A percentile compares a stretch with the other conserved stretches of the same genome.
Evolutionary conservation across 2,797 vertebrate species (phyloP).

Genomic region (Momotus momota): DNA sequence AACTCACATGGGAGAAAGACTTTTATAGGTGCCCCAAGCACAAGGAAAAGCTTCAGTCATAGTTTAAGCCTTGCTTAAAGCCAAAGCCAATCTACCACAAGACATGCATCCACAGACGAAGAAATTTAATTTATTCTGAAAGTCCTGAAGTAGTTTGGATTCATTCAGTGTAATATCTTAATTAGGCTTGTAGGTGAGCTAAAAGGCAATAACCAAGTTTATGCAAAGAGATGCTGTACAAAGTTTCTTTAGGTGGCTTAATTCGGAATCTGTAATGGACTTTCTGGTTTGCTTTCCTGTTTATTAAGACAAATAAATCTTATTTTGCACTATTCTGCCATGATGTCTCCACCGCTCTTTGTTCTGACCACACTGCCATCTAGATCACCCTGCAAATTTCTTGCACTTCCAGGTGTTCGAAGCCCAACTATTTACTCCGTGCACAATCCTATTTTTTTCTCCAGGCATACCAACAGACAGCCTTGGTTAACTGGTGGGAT

Average conservation of each 20-base stretch:
- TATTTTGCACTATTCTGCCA: not conserved
- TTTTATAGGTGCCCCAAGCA: not conserved
- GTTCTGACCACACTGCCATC: not conserved
- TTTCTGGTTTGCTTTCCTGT: not conserved
- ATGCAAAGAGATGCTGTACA: not conserved
- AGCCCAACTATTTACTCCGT: not conserved
- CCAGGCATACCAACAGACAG: not conserved
- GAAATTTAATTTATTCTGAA: not conserved
- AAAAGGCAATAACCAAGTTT: not conserved
- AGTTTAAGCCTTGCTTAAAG: conserved; percentile 22
- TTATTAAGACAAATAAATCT: not conserved
- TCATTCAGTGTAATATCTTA: not conserved
- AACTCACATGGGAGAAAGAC: not conserved
- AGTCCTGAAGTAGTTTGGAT: not conserved
- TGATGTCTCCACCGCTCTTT: not conserved
- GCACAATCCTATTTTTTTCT: not conserved
- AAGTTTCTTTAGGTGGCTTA: not conserved
- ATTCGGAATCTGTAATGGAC: not conserved
- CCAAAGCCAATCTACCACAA: not conserved
- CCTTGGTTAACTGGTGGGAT: not conserved
- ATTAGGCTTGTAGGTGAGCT: not conserved
- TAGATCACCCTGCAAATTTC: not conserved
- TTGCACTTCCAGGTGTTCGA: not conserved
- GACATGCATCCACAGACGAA: not conserved
- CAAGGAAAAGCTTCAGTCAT: not conserved